Percentiles rank a stretch among this genome's conserved stretches.
phyloP scores from a whole-genome alignment of 2,888 invertebrate genomes.

The Eupithecia dodoneata region DNA sequence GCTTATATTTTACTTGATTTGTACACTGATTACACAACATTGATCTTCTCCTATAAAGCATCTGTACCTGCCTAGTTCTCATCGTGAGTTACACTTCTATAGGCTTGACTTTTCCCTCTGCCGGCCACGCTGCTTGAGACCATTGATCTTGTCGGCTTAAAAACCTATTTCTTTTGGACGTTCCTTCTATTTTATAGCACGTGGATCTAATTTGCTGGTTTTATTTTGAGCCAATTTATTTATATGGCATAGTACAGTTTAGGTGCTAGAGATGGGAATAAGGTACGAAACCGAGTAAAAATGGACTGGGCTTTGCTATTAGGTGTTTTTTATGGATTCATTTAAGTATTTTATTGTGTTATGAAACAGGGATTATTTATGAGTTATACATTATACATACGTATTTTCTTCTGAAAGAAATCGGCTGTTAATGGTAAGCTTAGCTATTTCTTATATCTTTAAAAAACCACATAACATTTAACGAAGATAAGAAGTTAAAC shows the following conservation, averaged over 20 bases:
- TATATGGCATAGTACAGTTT: conserved; percentile 34
- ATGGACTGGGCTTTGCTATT: not conserved
- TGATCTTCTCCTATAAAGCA: too few species aligned
- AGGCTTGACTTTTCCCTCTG: not conserved
- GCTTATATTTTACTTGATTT: too few species aligned
- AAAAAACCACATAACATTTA: too few species aligned
- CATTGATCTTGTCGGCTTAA: conserved; percentile 49
- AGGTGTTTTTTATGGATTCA: not conserved
- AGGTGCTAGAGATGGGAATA: not conserved
- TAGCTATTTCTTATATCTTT: too few species aligned
- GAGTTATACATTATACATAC: too few species aligned
- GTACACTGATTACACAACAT: too few species aligned
- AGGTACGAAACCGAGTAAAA: not conserved
- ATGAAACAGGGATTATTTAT: not conserved
- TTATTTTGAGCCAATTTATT: conserved; percentile 45
- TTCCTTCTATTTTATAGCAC: conserved; percentile 47
- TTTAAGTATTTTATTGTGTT: not conserved
- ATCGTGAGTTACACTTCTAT: conserved; percentile 18
- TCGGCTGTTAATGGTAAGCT: too few species aligned
- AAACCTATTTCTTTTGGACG: conserved; percentile 44
- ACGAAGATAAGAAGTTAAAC: too few species aligned
- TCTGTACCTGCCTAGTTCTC: not conserved
- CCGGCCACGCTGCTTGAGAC: conserved; percentile 19
- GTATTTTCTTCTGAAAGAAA: not conserved
- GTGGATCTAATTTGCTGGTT: conserved; percentile 46